Conservation (phyloP, 2,113 vertebrate species). For the Muntiacus reevesi region DNA sequence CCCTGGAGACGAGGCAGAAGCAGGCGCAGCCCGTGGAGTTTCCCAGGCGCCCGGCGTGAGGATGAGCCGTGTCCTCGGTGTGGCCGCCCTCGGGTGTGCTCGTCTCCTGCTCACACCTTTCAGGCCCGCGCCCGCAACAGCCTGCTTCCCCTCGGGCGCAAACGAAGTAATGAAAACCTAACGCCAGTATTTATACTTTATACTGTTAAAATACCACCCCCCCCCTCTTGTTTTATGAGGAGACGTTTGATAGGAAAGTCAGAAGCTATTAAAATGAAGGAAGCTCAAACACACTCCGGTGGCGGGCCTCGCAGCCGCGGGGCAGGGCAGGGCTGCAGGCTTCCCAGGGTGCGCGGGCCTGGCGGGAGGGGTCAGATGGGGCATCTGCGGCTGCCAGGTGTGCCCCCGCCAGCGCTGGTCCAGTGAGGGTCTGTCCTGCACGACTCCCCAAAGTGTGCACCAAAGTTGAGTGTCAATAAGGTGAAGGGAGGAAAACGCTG, state of each 20-base stretch:
- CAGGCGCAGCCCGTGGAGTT: not conserved
- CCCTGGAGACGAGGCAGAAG: not conserved
- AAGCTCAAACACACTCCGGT: not conserved
- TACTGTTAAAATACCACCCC: constrained; percentile 68
- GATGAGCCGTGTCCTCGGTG: not conserved
- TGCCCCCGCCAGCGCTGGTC: fast-evolving
- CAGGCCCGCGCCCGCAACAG: not conserved
- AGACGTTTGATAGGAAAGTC: constrained; percentile 33
- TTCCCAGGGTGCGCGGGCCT: fast-evolving
- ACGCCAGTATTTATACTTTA: constrained; percentile 49
- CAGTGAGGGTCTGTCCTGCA: not conserved
- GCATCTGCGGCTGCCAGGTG: not conserved
- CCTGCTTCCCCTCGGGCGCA: constrained; percentile 9
- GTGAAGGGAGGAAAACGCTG: not conserved
- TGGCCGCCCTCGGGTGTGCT: not conserved
- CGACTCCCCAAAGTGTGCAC: not conserved
- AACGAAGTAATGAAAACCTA: constrained; percentile 46
- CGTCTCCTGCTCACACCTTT: not conserved
- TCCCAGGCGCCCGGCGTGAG: not conserved
- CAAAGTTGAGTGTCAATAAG: not conserved
- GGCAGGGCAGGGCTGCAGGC: not conserved
- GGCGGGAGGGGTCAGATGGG: not conserved
- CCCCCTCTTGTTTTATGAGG: constrained; percentile 46
- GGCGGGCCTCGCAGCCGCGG: fast-evolving
- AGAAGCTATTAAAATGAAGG: constrained; percentile 70